Evolutionary conservation across 2,113 vertebrate species (phyloP).

Genomic region (Dromaius novaehollandiae): DNA sequence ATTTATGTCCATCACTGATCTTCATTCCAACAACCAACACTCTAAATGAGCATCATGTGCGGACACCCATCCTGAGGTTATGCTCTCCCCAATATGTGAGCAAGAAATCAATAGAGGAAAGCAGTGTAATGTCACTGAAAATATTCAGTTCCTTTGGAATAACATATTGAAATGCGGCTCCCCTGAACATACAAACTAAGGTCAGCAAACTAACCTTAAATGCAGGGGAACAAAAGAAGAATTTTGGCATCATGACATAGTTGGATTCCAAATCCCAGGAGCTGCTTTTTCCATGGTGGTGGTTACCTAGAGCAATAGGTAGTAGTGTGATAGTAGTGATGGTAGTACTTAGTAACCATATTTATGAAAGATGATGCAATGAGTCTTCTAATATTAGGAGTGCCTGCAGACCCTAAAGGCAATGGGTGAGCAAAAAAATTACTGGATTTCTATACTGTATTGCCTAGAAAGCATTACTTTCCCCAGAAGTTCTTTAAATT

Average conservation of each 20-base stretch:
- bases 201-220: not conserved
- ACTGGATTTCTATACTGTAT: not conserved
- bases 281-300: not conserved
- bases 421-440: not conserved
- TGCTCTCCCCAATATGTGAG: not conserved
- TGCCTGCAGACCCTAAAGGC: constrained; percentile 3
- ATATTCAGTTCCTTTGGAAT: not conserved
- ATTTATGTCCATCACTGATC: not conserved
- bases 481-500: not conserved
- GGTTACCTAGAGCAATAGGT: not conserved
- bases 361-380: not conserved
- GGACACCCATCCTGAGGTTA: not conserved
- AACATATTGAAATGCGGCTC: not conserved
- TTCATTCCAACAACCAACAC: not conserved
- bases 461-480: not conserved
- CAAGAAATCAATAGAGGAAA: not conserved
- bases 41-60: not conserved
- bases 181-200: not conserved
- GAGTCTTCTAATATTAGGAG: constrained; percentile 3
- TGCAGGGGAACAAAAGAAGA: not conserved
- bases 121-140: not conserved
- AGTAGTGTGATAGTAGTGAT: not conserved
- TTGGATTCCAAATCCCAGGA: not conserved
- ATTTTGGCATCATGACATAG: not conserved
- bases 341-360: not conserved